A percentile compares a stretch with the other conserved stretches of the same genome.
Evolutionary conservation across 2,888 invertebrate genomes (phyloP).

Genomic region (Perizoma affinitatum): DNA sequence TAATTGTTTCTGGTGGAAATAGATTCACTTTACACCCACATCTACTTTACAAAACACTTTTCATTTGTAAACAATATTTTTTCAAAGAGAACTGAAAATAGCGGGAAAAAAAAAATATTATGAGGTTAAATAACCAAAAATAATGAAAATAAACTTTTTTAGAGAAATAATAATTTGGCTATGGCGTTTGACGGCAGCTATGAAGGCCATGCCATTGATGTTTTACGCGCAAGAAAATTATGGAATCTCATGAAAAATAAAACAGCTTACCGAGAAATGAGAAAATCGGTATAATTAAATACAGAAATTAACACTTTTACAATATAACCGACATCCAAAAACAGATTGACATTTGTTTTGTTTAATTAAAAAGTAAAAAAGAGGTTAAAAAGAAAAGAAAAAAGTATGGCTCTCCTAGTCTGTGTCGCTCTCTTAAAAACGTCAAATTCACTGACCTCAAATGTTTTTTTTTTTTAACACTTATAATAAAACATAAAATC

Average conservation of each 20-base stretch:
- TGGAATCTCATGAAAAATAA: neutral
- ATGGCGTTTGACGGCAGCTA: slow-evolving; percentile 43
- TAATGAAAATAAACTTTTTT: slow-evolving; percentile 67
- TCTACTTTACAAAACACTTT: too few relatives aligned
- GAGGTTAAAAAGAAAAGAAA: slow-evolving; percentile 55
- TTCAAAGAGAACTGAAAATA: slow-evolving; percentile 1
- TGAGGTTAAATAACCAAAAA: slow-evolving; percentile 44
- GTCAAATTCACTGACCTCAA: slow-evolving; percentile 15
- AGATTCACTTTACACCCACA: too few relatives aligned
- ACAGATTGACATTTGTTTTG: slow-evolving; percentile 76
- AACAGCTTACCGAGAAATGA: slow-evolving; percentile 11
- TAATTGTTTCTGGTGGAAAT: too few relatives aligned
- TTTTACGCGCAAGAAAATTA: too few relatives aligned
- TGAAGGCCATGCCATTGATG: too few relatives aligned
- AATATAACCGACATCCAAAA: slow-evolving; percentile 37
- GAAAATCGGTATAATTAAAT: neutral
- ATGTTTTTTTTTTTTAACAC: neutral
- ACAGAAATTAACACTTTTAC: too few relatives aligned
- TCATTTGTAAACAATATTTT: neutral
- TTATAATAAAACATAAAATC: slow-evolving; percentile 4
- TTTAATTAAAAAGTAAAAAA: slow-evolving; percentile 68
- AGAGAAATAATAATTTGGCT: slow-evolving; percentile 58
- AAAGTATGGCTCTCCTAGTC: slow-evolving; percentile 57
- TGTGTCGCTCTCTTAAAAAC: slow-evolving; percentile 33
- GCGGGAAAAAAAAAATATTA: slow-evolving; percentile 25